Base-by-base conservation (phyloP, 2,888 invertebrate species). In the Drosophila differens region DNA sequence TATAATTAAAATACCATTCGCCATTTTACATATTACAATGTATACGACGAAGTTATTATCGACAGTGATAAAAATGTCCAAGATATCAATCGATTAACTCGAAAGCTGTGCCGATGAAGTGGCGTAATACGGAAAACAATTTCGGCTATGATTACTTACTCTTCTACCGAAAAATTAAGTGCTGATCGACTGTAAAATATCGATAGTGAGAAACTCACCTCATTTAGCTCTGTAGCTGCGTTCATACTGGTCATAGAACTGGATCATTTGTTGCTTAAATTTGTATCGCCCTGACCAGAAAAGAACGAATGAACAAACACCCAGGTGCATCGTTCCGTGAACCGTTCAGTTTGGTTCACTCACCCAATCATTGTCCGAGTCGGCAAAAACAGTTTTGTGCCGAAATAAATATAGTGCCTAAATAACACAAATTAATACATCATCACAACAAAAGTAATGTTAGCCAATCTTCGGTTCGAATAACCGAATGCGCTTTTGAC, bases 321-420 rank as follows among this genome's bases (percentile, higher is more conserved):
- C 47, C 7, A 75, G 32, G 22, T 68, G 22, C 62, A 22, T 54
- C 54, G 37, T 55, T 63, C 44, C 16, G 63, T 65, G 75, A 75
- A 28, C 75, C 39, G 32, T 22, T 60, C 32, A 60, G 59, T 69
- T 64, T 64, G 53, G 75, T 69, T 75, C 75, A 74, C 74, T 55
- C 74, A 60, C 57, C 61, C 55, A 57, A 64, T 63, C 76, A 63
- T 77, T 77, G 59, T 78, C 59, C 79, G 79, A 78, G 83, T 89
- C 89, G 85, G 89, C 89, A 89, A 76, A 89, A 88, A 83, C 69
- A 74, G 69, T 78, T 82, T 87, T 82, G 80, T 80, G 87, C 89
- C 84, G 89, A 84, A 85, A 80, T 77, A 79, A 87, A 81, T 66
- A 78, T 75, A 78, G 81, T 81, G 82, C 82, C 82, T 82, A 74